Evolutionary conservation across 2,888 invertebrate genomes (phyloP), one percentile per base, ranked within the genome.

Genomic region (Cyclophora punctaria): DNA sequence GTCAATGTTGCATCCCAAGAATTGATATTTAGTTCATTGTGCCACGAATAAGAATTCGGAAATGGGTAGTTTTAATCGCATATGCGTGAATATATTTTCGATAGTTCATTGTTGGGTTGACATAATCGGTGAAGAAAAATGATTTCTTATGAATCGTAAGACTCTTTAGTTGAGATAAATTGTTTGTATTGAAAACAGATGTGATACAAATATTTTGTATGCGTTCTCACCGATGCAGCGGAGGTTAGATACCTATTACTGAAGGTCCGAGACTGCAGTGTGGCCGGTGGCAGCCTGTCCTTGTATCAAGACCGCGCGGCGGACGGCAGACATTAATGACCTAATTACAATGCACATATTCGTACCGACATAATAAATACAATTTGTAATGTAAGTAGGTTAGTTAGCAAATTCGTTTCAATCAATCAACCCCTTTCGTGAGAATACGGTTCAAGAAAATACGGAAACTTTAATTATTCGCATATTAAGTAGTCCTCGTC

Each of bases 381-480:
- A 34, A 34, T 43, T 5, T 20, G 33, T 33, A 33, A 50, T 55
- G 54, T 56, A 56, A 58, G 44, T 53, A 55, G 52, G 55, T 50
- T 47, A 40, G 48, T 52, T 59, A 62, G 62, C 60, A 62, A 62
- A 64, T 53, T 58, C 59, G 63, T 68, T 69, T 62, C 69, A 71
- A 78, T 79, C 79, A 75, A 79, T 80, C 76, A 76, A 74, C 79
- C 83, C 83, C 74, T 72, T 75, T 73, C 84, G 85, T 85, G 86
- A 82, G 87, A 84, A 85, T 75, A 67, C 63, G 65, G 66, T 60
- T 64, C 66, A 75, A 78, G 74, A 72, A 80, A 80, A 80, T 74
- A 75, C 73, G 78, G 77, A 80, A 84, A 78, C 68, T 67, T 71
- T 85, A 85, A 85, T 86, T 84, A 87, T 86, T 84, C 81, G 82